Evolutionary conservation across 2,888 invertebrate species (phyloP).

Genomic region (Synergus gifuensis): DNA sequence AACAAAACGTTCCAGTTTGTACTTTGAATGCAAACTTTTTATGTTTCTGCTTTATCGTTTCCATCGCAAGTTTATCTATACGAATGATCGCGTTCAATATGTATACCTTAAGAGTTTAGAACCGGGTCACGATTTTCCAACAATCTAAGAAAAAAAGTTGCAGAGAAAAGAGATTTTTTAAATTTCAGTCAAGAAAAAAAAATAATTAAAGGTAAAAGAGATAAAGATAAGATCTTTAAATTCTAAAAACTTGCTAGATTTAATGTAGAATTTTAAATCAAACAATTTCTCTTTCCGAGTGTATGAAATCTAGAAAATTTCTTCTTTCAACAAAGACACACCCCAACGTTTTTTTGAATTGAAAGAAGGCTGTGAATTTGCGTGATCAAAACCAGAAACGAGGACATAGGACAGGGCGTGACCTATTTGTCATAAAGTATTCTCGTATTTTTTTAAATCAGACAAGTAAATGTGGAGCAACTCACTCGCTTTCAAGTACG

Average conservation of each 20-base stretch:
- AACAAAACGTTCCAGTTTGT: constrained; percentile 6
- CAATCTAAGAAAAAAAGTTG: not conserved
- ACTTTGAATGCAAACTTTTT: constrained; percentile 17
- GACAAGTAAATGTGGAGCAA: constrained; percentile 23
- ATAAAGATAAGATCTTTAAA: not conserved
- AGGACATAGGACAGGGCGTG: constrained; percentile 11
- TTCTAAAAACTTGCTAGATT: not conserved
- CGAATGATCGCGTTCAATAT: constrained; percentile 24
- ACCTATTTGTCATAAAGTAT: constrained; percentile 23
- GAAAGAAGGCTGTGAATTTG: constrained; percentile 13
- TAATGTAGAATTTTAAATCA: not conserved
- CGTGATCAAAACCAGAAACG: constrained; percentile 19
- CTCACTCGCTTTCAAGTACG: not conserved
- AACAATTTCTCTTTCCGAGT: not conserved
- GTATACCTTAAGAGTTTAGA: constrained; percentile 16
- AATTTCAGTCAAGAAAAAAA: not conserved
- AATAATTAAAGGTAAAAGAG: not conserved
- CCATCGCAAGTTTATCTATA: constrained; percentile 24
- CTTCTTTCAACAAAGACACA: not conserved
- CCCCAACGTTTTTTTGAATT: not conserved
- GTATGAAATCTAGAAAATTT: not conserved
- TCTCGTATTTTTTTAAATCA: not conserved
- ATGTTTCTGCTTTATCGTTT: constrained; percentile 35
- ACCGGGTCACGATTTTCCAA: constrained; percentile 31
- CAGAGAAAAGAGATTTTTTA: not conserved